phyloP scores from a whole-genome alignment of 2,113 vertebrate genomes.

The Cynoglossus semilaevis region DNA sequence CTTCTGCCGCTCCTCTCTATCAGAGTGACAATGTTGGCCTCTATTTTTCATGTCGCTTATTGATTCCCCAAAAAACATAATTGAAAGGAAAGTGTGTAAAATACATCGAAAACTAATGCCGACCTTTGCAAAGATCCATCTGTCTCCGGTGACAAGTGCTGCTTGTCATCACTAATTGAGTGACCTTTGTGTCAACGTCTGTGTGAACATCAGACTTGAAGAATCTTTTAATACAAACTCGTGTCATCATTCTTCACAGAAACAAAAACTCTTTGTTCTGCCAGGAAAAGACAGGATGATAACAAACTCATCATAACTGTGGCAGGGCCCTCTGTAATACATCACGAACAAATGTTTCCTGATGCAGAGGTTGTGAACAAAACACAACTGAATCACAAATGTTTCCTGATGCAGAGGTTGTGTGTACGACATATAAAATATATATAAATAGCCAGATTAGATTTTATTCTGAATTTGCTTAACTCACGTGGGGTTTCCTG shows the following conservation, averaged over 20 bases:
- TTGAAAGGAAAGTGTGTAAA: conserved; percentile 54
- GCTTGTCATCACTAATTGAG: conserved; percentile 84
- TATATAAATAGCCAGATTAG: too few relatives aligned
- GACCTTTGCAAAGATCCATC: conserved; percentile 98
- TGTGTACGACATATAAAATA: too few relatives aligned
- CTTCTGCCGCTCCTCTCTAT: conserved; percentile 77
- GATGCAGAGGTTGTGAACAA: conserved; percentile 28
- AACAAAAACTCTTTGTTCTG: conserved; percentile 74
- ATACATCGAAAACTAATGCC: conserved; percentile 88
- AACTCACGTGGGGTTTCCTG: too few relatives aligned
- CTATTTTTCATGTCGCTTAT: conserved; percentile 69
- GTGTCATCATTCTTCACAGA: conserved; percentile 80
- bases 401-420: conserved; percentile 18
- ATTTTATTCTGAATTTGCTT: too few relatives aligned
- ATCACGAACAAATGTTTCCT: conserved; percentile 53
- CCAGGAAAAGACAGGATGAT: conserved; percentile 75
- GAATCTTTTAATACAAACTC: conserved; percentile 84
- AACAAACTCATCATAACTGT: conserved; percentile 57
- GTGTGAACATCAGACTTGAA: conserved; percentile 80
- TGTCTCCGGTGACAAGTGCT: conserved; percentile 87
- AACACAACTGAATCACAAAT: too few relatives aligned
- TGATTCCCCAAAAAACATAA: conserved; percentile 74
- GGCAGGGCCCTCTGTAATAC: conserved; percentile 39
- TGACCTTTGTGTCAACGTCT: conserved; percentile 88
- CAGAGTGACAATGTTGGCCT: conserved; percentile 84